Evolutionary conservation across 2,888 invertebrate species (phyloP), one percentile per base, ranked within the genome.

Genomic region (Apamea epomidion): DNA sequence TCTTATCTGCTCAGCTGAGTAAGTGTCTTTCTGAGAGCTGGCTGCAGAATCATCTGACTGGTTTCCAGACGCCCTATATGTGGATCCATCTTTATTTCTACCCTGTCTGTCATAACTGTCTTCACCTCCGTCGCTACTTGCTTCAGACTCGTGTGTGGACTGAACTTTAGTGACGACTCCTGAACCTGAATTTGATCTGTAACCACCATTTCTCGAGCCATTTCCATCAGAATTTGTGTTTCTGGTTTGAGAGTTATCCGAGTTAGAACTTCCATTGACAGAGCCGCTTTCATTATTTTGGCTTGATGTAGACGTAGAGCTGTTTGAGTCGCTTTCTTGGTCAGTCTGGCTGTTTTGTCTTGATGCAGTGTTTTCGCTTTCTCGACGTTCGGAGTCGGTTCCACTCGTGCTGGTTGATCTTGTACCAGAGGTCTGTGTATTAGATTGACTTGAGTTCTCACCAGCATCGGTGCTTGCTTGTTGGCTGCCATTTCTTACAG

Each of bases 1-100:
- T 0, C 0, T 16, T 16, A 0, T n/a, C 8, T 5, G 0, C 14
- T 60, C 25, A n/a, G 3, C 5, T 25, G 0, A 14, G 14, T 5
- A 6, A 7, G 45, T n/a, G 3, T 14, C 14, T 14, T 16, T 45
- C 14, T 25, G 5, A 18, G 0, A 14, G 0, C 0, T 76, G n/a
- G 16, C 6, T 48, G n/a, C 1, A n/a, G 6, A 1, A 2, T n/a
- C 32, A 32, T 21, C 60, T 18, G 48, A 62, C 1, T 7, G 0
- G 0, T 2, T 18, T n/a, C 21, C 32, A 21, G 48, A 32, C 4
- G 0, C 8, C 16, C 0, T 37, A 37, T 3, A 60, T 2, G 1
- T 10, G n/a, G 32, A 48, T 18, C 76, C 76, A 21, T 76, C 48
- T 0, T 0, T 0, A n/a, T 16, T 76, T 1, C 2, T 32, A 14